These are phyloP conservation scores for Emydoidea blandingii DNA, from an alignment of 2,797 vertebrate species.

Conservation along the genomic window DNA sequence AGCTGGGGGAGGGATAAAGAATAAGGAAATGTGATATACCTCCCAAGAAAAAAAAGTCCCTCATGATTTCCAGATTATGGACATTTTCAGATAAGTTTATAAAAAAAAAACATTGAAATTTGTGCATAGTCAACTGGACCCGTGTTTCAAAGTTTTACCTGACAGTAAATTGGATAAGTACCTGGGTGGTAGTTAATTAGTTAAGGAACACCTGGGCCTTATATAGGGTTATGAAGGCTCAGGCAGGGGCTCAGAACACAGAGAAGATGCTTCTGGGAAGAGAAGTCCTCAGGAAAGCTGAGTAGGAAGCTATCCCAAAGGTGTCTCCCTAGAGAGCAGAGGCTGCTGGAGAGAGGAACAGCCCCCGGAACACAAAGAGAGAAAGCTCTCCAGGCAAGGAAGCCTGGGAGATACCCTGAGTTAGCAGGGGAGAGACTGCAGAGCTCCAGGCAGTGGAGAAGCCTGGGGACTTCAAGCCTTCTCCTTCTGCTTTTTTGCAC, in stretches of 20 bases:
- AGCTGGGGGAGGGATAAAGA: background rate
- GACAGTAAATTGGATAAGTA: background rate
- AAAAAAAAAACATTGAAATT: accelerated
- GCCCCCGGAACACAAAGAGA: background rate
- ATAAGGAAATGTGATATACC: background rate
- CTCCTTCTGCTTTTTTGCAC: background rate
- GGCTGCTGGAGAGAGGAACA: background rate
- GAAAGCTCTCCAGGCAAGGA: background rate
- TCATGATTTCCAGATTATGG: background rate
- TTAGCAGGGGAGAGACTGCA: background rate
- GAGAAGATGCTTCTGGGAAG: background rate
- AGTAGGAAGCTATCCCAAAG: background rate
- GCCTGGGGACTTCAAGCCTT: background rate
- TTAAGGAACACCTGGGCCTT: too few relatives aligned
- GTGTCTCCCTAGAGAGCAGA: background rate
- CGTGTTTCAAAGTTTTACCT: background rate
- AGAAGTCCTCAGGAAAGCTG: background rate
- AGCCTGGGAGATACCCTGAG: background rate
- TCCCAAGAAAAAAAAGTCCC: background rate
- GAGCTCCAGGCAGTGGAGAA: background rate
- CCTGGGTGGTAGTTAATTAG: too few relatives aligned
- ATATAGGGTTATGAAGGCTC: too few relatives aligned
- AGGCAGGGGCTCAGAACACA: too few relatives aligned
- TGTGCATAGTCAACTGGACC: background rate
- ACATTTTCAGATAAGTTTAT: background rate